Percentiles rank a stretch among this genome's conserved stretches.
These are phyloP conservation scores for Eunapius fragilis DNA, from an alignment of 37 sponge, comb jelly and placozoan genomes.

Conservation along the genomic window DNA sequence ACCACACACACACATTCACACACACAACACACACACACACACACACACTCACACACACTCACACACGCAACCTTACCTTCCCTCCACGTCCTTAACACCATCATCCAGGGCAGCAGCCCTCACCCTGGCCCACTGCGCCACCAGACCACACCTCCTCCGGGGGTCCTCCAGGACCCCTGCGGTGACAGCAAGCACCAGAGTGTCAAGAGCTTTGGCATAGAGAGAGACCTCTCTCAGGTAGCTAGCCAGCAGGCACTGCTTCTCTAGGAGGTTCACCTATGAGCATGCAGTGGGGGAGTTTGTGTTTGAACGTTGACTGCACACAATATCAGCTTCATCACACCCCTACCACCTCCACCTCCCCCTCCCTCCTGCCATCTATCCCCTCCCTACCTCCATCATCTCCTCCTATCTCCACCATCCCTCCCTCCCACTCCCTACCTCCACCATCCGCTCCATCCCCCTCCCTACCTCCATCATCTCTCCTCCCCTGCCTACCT, in stretches of 20 bases:
- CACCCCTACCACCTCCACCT: too few relatives aligned
- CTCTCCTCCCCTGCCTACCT: too few relatives aligned
- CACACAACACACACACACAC: slow-evolving; percentile 4
- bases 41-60: background rate
- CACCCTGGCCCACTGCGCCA: background rate
- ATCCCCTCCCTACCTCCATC: background rate
- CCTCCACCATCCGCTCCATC: background rate
- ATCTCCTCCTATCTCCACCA: background rate
- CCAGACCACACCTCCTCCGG: background rate
- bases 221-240: background rate
- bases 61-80: background rate
- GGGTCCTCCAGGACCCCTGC: background rate
- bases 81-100: background rate
- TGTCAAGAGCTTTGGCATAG: background rate
- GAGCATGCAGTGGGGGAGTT: background rate
- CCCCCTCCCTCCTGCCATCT: too few relatives aligned
- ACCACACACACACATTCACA: background rate
- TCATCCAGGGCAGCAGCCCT: background rate
- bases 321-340: too few relatives aligned
- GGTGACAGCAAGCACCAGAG: background rate
- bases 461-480: too few relatives aligned
- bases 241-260: background rate
- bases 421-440: background rate
- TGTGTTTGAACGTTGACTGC: too few relatives aligned
- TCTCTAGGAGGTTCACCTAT: slow-evolving; percentile 6